Conservation (phyloP, 2,113 vertebrate species). For the Plectropomus leopardus region DNA sequence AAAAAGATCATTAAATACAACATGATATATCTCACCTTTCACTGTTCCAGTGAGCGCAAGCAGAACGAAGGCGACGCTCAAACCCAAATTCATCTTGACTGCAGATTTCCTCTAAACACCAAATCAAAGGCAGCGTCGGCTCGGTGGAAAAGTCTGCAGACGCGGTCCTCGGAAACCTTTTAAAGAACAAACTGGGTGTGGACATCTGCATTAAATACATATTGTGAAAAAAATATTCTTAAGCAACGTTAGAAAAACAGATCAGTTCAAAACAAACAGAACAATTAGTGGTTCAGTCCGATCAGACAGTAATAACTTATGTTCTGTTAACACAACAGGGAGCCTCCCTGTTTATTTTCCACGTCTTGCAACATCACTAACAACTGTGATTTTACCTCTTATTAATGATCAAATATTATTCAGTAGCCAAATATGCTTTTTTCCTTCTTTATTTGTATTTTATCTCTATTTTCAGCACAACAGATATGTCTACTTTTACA, state of each 20-base stretch:
- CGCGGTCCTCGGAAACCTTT: not conserved
- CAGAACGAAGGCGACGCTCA: not conserved
- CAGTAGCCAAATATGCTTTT: too few species aligned
- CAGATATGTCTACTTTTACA: too few species aligned
- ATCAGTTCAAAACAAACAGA: not conserved
- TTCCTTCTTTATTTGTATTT: too few species aligned
- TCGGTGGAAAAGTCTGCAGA: not conserved
- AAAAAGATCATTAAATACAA: not conserved
- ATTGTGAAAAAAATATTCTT: not conserved
- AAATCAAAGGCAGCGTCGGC: not conserved
- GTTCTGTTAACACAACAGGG: not conserved
- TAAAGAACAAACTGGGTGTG: conserved; percentile 13
- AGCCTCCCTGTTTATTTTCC: conserved; percentile 19
- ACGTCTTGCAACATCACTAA: too few species aligned
- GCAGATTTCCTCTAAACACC: not conserved
- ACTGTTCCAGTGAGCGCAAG: conserved; percentile 8
- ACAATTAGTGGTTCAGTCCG: not conserved
- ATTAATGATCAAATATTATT: too few species aligned
- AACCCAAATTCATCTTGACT: conserved; percentile 32
- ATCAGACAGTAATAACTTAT: not conserved
- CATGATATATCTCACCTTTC: conserved; percentile 27
- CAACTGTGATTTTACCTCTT: too few species aligned
- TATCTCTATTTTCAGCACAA: too few species aligned
- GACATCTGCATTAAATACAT: not conserved
- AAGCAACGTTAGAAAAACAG: not conserved